Evolutionary conservation across 2,888 invertebrate genomes (phyloP), one percentile per base, ranked within the genome.

Genomic region (Agriotes lineatus): DNA sequence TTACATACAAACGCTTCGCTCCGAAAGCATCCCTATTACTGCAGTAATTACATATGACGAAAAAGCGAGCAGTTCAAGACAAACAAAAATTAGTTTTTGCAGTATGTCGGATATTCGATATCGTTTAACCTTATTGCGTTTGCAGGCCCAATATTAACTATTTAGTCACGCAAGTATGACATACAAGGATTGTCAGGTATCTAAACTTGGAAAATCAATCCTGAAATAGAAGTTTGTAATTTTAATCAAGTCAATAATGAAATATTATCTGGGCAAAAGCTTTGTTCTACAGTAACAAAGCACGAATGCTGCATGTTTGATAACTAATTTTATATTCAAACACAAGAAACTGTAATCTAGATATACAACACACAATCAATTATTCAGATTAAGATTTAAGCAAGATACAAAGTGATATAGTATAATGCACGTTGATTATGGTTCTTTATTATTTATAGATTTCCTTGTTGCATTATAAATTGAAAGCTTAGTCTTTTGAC

Each of bases 121-220:
- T 6, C 37, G 3, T 37, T 4, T 42, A 42, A 4, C 1, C 2
- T 42, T 42, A 6, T 16, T 7, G 7, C 12, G 2, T n/a, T n/a
- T 9, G 18, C 5, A 18, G 7, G 6, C 9, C 6, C 6, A 7
- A 7, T 7, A 9, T 2, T 42, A 48, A 19, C 7, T 20, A 25
- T 48, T 48, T 22, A 48, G 48, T 48, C 48, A 48, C 48, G 48
- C 48, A 48, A 48, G 25, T 4, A 48, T 48, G 12, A 48, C 4
- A 3, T 20, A 45, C 5, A 7, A 12, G n/a, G 1, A 14, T 5
- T 12, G 7, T 48, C 7, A 12, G 3, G 5, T 14, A 4, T 22
- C 9, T 42, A 7, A 2, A 42, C 1, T 10, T 45, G 9, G 45
- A 39, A 44, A 44, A 48, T 48, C 48, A 14, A 45, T 45, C 45